Conservation (phyloP, 2,888 invertebrate genomes). For the Gnatocerus cornutus region DNA sequence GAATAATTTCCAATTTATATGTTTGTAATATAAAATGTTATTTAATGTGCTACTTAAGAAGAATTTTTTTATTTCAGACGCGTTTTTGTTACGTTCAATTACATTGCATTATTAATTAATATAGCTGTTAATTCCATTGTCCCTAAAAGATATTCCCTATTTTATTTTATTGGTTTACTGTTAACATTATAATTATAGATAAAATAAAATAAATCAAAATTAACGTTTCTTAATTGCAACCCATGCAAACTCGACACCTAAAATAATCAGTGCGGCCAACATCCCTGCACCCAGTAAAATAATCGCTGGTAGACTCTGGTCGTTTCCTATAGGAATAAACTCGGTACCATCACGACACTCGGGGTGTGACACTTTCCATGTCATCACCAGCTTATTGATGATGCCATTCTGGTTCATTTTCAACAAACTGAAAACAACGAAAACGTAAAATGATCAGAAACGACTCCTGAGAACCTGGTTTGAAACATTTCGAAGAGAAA, state of each 20-base stretch:
- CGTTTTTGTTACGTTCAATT: conserved; percentile 56
- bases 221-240: background rate
- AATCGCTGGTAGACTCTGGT: conserved; percentile 50
- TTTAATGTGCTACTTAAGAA: conserved; percentile 62
- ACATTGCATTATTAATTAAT: conserved; percentile 61
- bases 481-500: conserved; percentile 58
- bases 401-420: conserved; percentile 56
- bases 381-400: conserved; percentile 36
- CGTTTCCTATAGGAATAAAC: conserved; percentile 49
- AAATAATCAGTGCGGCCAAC: conserved; percentile 23
- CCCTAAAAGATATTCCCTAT: conserved; percentile 56
- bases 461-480: conserved; percentile 54
- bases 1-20: conserved; percentile 38
- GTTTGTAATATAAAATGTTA: conserved; percentile 55
- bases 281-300: conserved; percentile 47
- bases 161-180: conserved; percentile 62
- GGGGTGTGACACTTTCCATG: conserved; percentile 50
- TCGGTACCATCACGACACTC: conserved; percentile 48
- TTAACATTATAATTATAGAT: conserved; percentile 63
- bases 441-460: no score
- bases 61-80: conserved; percentile 61
- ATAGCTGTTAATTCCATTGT: conserved; percentile 60
- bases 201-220: conserved; percentile 51
- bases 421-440: conserved; percentile 57
- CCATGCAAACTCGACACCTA: conserved; percentile 33